Base-by-base conservation (phyloP, 1,140 invertebrate species). In the Daktulosphaira vitifoliae region DNA sequence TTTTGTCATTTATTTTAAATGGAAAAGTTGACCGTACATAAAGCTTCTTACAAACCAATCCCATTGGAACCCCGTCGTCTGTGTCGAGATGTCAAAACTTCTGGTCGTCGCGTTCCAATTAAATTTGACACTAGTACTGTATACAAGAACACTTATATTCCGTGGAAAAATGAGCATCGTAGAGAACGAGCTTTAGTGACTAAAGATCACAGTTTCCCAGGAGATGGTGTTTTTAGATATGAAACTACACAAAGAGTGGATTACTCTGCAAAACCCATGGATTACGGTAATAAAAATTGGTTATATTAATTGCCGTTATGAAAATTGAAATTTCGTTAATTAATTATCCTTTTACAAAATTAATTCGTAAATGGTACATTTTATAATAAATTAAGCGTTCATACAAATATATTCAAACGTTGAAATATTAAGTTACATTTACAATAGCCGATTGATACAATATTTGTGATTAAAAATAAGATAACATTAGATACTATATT, bases 1-100 rank as follows among this genome's bases (percentile, higher is more conserved):
- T n/a, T n/a, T n/a, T n/a, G n/a, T n/a, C n/a, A n/a, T n/a, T n/a
- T n/a, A n/a, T n/a, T n/a, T n/a, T 1, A 6, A 5, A 42, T 23
- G 53, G 38, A 56, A 42, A 2, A 25, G 37, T 56, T 22, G 22
- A 56, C 53, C 20, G 53, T 56, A 13, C 22, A 56, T 15, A 20
- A 20, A n/a, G 22, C 38, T 3, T 56, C 53, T 9, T 56, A 56
- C n/a, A 25, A 38, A 15, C 38, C 53, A n/a, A 13, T 26, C 1
- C 51, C 51, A 9, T 18, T 37, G 29, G 11, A 33, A 33, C 29
- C 29, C 11, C 29, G 29, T 11, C 5, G 29, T 6, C 5, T 11
- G 29, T 33, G 29, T 11, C 5, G 29, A 33, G 33, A 20, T 16
- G 7, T 11, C 33, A 4, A 18, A 0, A 38, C n/a, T 37, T n/a